Evolutionary conservation across 1,140 invertebrate genomes (phyloP).

Genomic region (Pinna nobilis): DNA sequence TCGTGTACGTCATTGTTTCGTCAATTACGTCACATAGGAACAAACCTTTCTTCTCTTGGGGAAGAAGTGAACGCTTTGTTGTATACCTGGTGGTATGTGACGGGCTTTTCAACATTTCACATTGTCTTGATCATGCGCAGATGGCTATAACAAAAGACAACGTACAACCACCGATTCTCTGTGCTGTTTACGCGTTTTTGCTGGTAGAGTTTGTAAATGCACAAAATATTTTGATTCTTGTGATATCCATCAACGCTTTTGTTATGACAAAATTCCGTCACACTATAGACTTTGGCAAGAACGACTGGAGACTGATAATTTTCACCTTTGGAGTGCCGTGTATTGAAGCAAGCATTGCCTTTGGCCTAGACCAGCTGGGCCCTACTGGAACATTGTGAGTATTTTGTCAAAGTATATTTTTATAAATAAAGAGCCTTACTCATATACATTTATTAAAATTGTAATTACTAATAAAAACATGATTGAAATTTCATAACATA

Average conservation of each 20-base stretch:
- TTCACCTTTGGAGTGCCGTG: slow-evolving; percentile 43
- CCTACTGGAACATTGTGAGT: slow-evolving; percentile 48
- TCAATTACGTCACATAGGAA: slow-evolving; percentile 37
- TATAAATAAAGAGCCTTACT: too few species aligned
- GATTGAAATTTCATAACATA: too few species aligned
- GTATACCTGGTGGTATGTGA: slow-evolving; percentile 48
- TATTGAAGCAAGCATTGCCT: slow-evolving; percentile 39
- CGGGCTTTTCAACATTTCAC: slow-evolving; percentile 43
- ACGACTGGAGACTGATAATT: slow-evolving; percentile 38
- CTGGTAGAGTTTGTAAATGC: slow-evolving; percentile 42
- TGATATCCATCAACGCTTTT: slow-evolving; percentile 47
- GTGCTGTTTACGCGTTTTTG: slow-evolving; percentile 44
- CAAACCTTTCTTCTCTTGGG: slow-evolving; percentile 40
- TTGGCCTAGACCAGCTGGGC: slow-evolving; percentile 32
- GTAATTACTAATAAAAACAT: too few species aligned
- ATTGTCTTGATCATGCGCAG: slow-evolving; percentile 42
- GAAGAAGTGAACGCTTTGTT: slow-evolving; percentile 46
- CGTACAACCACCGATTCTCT: slow-evolving; percentile 32
- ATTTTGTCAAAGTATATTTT: too few species aligned
- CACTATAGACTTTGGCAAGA: slow-evolving; percentile 37
- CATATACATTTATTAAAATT: too few species aligned
- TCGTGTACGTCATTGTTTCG: slow-evolving; percentile 21
- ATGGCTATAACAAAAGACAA: slow-evolving; percentile 43
- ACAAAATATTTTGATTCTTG: slow-evolving; percentile 43
- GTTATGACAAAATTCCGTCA: slow-evolving; percentile 39